Evolutionary conservation across 1,140 invertebrate species (phyloP).

Genomic region (Camponotus floridanus): DNA sequence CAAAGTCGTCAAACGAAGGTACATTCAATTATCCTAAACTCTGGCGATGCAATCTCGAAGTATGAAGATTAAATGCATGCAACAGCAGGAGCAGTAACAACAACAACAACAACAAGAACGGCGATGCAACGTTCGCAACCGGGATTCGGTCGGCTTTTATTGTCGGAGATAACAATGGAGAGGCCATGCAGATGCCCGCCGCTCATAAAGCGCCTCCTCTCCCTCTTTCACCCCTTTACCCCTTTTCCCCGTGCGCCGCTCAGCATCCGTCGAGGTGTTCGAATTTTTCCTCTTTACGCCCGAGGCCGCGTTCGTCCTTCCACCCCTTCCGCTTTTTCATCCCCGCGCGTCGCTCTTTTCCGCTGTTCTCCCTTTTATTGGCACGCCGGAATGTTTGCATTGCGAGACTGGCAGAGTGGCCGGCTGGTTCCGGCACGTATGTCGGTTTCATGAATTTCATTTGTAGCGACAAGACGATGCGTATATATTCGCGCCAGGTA

Average conservation of each 20-base stretch:
- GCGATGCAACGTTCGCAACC: slow-evolving; percentile 40
- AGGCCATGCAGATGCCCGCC: slow-evolving; percentile 68
- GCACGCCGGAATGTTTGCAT: slow-evolving; percentile 66
- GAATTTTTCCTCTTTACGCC: slow-evolving; percentile 73
- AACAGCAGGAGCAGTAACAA: neutral
- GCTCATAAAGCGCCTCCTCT: slow-evolving; percentile 63
- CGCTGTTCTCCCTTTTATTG: slow-evolving; percentile 59
- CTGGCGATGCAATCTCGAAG: slow-evolving; percentile 51
- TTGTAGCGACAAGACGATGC: slow-evolving; percentile 62
- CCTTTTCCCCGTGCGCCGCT: slow-evolving; percentile 7
- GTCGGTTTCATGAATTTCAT: slow-evolving; percentile 69
- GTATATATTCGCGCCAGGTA: slow-evolving; percentile 50
- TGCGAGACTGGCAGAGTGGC: slow-evolving; percentile 58
- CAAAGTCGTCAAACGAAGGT: slow-evolving; percentile 52
- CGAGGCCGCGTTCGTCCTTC: neutral
- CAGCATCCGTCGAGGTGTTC: slow-evolving; percentile 52
- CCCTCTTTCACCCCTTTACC: slow-evolving; percentile 37
- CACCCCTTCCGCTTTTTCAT: neutral
- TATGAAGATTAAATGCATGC: slow-evolving; percentile 73
- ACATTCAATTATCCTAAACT: slow-evolving; percentile 74
- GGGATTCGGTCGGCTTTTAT: slow-evolving; percentile 70
- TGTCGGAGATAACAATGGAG: slow-evolving; percentile 72
- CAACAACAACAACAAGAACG: neutral
- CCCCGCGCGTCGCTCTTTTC: neutral
- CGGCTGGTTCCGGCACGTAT: slow-evolving; percentile 41